Base-by-base conservation (phyloP, 35 echinoderm and acorn worm species). In the Lytechinus variegatus region DNA sequence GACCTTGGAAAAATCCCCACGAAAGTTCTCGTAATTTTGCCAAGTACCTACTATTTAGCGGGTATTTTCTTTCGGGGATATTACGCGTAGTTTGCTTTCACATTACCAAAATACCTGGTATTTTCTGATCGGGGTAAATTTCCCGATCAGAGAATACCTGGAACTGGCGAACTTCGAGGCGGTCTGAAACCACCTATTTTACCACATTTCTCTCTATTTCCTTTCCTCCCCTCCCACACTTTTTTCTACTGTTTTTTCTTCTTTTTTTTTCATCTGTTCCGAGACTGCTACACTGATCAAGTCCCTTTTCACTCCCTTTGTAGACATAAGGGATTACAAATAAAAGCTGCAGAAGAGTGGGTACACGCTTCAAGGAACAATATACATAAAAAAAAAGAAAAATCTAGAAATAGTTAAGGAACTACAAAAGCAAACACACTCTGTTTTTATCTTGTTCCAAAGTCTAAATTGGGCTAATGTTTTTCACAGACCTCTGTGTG, bases 381-480 rank as follows among this genome's bases (percentile, higher is more conserved):
- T n/a, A 24, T 24, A 79, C 2, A 44, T 44, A 44, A 79, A 79
- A 24, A 24, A 24, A n/a, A 9, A 79, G n/a, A 79, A 79, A 79
- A 16, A 79, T 79, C 66, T 79, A 24, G 66, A 79, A 79, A 79
- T 79, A 79, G 66, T 79, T 79, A 79, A 79, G 66, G 66, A 79
- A 79, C 14, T 14, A 24, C 19, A 24, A 79, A 79, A 24, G 66
- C 66, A 79, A 79, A 79, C 66, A 79, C 66, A 79, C 66, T 79
- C 66, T 79, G 9, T 58, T 24, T 79, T 79, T 24, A 19, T 19
- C 12, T 79, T 79, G 66, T 79, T 79, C 66, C 66, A 79, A 79
- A 79, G 66, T 79, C 66, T 79, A 79, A 79, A 79, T 79, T 79
- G 66, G 66, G 21, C 66, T 79, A n/a, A 79, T 79, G 66, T 24